Base-by-base conservation (phyloP, 1,140 invertebrate genomes). In the Drosophila setifemur region DNA sequence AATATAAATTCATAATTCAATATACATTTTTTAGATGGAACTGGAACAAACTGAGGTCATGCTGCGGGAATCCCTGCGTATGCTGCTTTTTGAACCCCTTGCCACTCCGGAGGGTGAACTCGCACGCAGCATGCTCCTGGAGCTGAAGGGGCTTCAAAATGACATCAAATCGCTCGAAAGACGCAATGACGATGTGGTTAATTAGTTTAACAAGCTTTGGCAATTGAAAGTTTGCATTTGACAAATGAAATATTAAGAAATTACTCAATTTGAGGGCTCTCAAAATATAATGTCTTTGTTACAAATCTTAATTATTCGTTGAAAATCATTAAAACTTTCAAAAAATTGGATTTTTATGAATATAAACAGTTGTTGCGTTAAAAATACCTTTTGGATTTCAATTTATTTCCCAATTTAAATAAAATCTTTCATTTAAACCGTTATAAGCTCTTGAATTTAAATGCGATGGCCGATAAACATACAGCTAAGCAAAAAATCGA, bases 41-140 rank as follows among this genome's bases (percentile, higher is more conserved):
- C 61, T 90, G 2, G 73, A 93, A 60, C 88, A 92, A 57, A 93
- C 93, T 1, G 93, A 93, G 73, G 88, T 88, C 49, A 90, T 92
- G 73, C 82, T 95, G 3, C 94, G 94, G 67, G 92, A 92, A 60
- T 91, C 94, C 0, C 81, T 95, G 3, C 92, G 92, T 45, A 93
- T 94, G 91, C 89, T 96, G 2, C 90, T 95, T 5, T 92, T 95
- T 37, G 95, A 96, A 90, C 95, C 95, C 0, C 81, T 90, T 0
- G 91, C 91, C 11, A 94, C 94, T n/a, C 94, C 95, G 0, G 95
- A 96, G 88, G 95, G 95, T 1, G 90, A 92, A 53, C 73, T 96
- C 4, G 93, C 94, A 8, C 93, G 92, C 33, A 92, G 92, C 60
- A 94, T 94, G 4, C 83, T 95, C 8, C 91, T 93, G 52, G 93